Evolutionary conservation across 2,888 invertebrate species (phyloP), one percentile per base, ranked within the genome.

Genomic region (Taphrorychus bicolor): DNA sequence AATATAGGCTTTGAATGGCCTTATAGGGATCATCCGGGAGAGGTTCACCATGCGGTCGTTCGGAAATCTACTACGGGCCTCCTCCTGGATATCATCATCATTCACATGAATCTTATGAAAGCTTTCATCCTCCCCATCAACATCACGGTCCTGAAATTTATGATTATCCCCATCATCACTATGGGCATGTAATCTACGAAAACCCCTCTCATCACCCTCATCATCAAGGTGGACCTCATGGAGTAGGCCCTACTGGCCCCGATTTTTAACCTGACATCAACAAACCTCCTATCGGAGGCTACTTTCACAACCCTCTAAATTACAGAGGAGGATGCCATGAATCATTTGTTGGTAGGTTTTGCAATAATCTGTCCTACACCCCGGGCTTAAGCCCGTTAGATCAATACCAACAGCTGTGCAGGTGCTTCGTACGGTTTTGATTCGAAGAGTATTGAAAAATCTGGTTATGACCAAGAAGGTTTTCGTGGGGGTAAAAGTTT

Each of bases 401-500:
- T 22, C 79, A 81, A 67, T 80, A 79, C 67, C 74, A 59, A n/a
- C 64, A 71, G 51, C n/a, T n/a, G n/a, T n/a, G n/a, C n/a, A n/a
- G 53, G 69, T 14, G 71, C 67, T 17, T 63, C 70, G n/a, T 78
- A 77, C 49, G 76, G 74, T n/a, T 21, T 69, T 24, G 51, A 21
- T 21, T 54, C 63, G 7, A 67, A 71, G 9, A 54, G 23, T 7
- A 56, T 70, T 24, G 67, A 70, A 11, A 51, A n/a, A n/a, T n/a
- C n/a, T n/a, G n/a, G n/a, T n/a, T n/a, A 23, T 22, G 63, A 56
- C 21, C 53, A 49, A 22, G 19, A 58, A 48, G 67, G 71, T 66
- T 70, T 67, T 56, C 76, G 80, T 63, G 73, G 84, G 79, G 87
- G 88, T 82, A 86, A 87, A 81, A 84, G 84, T 74, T 80, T 91